A percentile compares a stretch with the other conserved stretches of the same genome.
Evolutionary conservation across 2,113 vertebrate species (phyloP).

Genomic region (Bujurquina vittata): DNA sequence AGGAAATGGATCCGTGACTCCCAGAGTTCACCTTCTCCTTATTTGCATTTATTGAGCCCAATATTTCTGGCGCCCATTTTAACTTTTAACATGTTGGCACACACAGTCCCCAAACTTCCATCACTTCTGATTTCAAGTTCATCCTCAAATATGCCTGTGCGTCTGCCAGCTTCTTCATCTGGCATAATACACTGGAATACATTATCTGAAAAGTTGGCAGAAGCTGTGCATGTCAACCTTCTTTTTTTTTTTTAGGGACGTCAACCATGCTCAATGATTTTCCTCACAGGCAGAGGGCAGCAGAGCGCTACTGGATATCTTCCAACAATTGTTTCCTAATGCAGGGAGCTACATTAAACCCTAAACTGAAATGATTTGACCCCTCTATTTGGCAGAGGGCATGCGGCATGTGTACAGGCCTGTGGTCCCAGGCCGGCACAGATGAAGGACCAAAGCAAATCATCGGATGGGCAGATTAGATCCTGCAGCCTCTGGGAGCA

Average conservation of each 20-base stretch:
- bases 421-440: not conserved
- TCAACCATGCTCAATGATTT: not conserved
- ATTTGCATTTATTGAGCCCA: slow-evolving; percentile 2
- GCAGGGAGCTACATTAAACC: slow-evolving; percentile 31
- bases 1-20: not conserved
- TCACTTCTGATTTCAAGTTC: slow-evolving; percentile 39
- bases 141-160: slow-evolving; percentile 16
- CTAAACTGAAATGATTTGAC: slow-evolving; percentile 61
- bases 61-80: slow-evolving; percentile 13
- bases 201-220: slow-evolving; percentile 43
- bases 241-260: not conserved
- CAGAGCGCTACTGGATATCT: slow-evolving; percentile 29
- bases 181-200: slow-evolving; percentile 32
- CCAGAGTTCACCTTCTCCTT: not conserved
- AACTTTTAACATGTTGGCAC: slow-evolving; percentile 42
- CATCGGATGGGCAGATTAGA: slow-evolving; percentile 60
- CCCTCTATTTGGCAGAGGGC: slow-evolving; percentile 40
- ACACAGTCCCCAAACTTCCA: slow-evolving; percentile 7
- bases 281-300: slow-evolving; percentile 64
- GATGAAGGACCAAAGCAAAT: slow-evolving; percentile 50
- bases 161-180: slow-evolving; percentile 45
- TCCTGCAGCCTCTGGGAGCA: slow-evolving; percentile 54
- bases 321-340: not conserved
- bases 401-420: not conserved
- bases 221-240: not conserved